phyloP scores from a whole-genome alignment of 2,797 vertebrate species.

The Acropternis orthonyx region DNA sequence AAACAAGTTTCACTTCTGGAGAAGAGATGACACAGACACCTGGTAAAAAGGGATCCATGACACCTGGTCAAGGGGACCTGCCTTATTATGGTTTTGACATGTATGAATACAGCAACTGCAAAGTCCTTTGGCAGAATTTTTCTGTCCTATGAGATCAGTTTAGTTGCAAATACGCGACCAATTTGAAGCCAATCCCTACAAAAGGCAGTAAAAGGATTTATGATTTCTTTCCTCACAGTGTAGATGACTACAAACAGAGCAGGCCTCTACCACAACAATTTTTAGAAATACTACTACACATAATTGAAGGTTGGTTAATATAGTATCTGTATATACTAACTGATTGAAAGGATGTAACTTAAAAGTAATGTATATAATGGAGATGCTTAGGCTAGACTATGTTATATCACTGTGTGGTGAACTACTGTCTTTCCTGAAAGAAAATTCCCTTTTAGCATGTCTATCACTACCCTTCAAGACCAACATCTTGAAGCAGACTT shows the following conservation, averaged over 20 bases:
- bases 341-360: not conserved
- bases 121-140: not conserved
- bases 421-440: not conserved
- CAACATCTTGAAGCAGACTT: not conserved
- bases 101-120: not conserved
- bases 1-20: not conserved
- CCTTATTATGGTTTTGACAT: not conserved
- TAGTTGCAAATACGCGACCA: not conserved
- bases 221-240: not conserved
- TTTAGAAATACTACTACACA: not conserved
- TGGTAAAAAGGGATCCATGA: slow-evolving; percentile 3
- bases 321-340: not conserved
- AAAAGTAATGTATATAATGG: not conserved
- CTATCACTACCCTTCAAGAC: not conserved
- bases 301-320: not conserved
- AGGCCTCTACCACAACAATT: not conserved
- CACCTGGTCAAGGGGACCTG: not conserved
- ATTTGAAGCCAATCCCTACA: not conserved
- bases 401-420: not conserved
- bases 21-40: not conserved
- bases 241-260: not conserved
- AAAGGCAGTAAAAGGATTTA: not conserved
- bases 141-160: not conserved
- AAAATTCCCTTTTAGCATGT: not conserved
- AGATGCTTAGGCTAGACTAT: not conserved